Evolutionary conservation across 2,113 vertebrate species (phyloP).

Genomic region (Himantopus leucocephalus): DNA sequence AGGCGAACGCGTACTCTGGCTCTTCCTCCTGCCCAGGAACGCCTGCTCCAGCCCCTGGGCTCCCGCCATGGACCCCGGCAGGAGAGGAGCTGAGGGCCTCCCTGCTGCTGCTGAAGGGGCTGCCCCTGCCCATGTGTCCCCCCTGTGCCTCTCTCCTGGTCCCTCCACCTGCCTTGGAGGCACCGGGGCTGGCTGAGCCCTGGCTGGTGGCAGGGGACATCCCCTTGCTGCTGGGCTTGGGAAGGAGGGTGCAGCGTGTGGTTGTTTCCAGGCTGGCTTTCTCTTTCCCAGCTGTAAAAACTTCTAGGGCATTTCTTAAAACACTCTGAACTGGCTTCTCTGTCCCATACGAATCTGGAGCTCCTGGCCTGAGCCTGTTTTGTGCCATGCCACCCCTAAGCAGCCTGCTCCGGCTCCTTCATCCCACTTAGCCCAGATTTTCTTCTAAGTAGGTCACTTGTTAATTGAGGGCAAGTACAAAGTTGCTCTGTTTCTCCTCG

Average conservation of each 20-base stretch:
- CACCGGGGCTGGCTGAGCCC: background rate
- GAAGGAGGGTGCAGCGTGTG: accelerated
- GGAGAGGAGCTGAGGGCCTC: background rate
- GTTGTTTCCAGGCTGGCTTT: background rate
- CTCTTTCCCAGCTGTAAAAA: background rate
- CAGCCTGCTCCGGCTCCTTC: background rate
- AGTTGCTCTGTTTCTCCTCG: constrained; percentile 30
- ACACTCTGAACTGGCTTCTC: background rate
- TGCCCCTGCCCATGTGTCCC: background rate
- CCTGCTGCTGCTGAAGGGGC: accelerated
- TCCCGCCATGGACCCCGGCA: background rate
- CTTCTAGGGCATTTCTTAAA: background rate
- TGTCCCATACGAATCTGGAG: background rate
- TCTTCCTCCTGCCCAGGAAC: background rate
- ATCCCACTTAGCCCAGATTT: constrained; percentile 54
- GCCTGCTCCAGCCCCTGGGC: accelerated
- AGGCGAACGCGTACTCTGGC: accelerated
- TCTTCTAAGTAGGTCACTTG: constrained; percentile 4
- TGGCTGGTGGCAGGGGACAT: background rate
- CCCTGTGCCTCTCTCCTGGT: background rate
- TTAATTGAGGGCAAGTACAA: constrained; percentile 48
- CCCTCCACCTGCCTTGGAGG: accelerated
- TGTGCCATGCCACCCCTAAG: background rate
- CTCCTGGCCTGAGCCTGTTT: background rate
- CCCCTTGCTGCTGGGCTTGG: background rate